Evolutionary conservation across 2,113 vertebrate species (phyloP).

Genomic region (Marmota flaviventris): DNA sequence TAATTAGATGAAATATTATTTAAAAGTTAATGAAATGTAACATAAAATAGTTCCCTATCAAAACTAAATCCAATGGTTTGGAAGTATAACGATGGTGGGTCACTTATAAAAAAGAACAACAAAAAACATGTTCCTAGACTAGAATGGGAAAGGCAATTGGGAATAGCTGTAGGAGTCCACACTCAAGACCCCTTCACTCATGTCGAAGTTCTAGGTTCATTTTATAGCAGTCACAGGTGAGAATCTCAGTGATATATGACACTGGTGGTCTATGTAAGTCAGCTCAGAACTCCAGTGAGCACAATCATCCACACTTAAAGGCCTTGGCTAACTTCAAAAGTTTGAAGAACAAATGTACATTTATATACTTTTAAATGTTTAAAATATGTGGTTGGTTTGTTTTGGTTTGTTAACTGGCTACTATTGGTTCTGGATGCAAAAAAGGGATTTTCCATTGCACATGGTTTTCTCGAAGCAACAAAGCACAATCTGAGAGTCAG

Average conservation of each 20-base stretch:
- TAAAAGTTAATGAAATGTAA: slow-evolving; percentile 41
- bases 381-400: neutral
- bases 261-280: neutral
- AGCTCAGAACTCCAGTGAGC: neutral
- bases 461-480: slow-evolving; percentile 28
- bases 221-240: neutral
- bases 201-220: neutral
- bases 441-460: neutral
- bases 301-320: neutral
- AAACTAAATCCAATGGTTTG: slow-evolving; percentile 31
- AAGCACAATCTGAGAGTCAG: slow-evolving; percentile 29
- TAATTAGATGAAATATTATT: slow-evolving; percentile 19
- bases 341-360: neutral
- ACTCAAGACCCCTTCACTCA: neutral
- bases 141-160: neutral
- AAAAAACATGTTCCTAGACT: neutral
- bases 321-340: neutral
- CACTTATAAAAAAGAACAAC: neutral
- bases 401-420: slow-evolving; percentile 32
- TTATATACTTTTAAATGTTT: slow-evolving; percentile 39
- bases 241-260: neutral
- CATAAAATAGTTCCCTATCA: neutral
- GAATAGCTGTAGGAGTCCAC: neutral
- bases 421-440: neutral
- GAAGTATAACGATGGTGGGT: neutral